A percentile compares a stretch with the other conserved stretches of the same genome.
Conservation (phyloP, 2,113 vertebrate species). For the Caloenas nicobarica region DNA sequence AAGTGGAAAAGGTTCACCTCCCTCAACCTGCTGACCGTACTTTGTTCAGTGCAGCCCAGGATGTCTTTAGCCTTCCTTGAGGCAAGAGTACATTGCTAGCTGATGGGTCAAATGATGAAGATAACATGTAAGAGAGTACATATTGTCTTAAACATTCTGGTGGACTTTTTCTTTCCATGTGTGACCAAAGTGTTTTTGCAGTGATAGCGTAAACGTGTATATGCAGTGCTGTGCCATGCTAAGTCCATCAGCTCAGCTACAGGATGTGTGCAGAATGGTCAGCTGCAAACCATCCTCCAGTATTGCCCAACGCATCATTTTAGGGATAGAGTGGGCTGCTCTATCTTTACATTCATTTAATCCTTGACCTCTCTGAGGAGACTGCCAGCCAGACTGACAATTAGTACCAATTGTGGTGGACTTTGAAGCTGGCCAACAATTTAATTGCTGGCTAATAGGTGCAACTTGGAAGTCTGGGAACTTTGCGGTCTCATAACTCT, state of each 20-base stretch:
- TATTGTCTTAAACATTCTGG: not conserved
- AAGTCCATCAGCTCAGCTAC: not conserved
- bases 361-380: not conserved
- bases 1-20: not conserved
- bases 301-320: not conserved
- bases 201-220: not conserved
- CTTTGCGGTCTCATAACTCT: conserved; percentile 40
- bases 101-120: not conserved
- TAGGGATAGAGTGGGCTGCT: not conserved
- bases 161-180: not conserved
- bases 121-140: not conserved
- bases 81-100: not conserved
- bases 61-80: not conserved
- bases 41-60: not conserved
- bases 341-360: not conserved
- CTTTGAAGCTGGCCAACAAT: not conserved
- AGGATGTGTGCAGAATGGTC: not conserved
- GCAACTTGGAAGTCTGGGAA: conserved; percentile 46
- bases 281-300: not conserved
- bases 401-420: not conserved
- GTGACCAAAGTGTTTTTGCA: not conserved
- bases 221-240: not conserved
- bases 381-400: not conserved
- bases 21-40: not conserved
- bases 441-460: conserved; percentile 34